Percentiles rank a stretch among this genome's conserved stretches.
phyloP scores from a whole-genome alignment of 2,797 vertebrate species.

The Pogoniulus pusillus region DNA sequence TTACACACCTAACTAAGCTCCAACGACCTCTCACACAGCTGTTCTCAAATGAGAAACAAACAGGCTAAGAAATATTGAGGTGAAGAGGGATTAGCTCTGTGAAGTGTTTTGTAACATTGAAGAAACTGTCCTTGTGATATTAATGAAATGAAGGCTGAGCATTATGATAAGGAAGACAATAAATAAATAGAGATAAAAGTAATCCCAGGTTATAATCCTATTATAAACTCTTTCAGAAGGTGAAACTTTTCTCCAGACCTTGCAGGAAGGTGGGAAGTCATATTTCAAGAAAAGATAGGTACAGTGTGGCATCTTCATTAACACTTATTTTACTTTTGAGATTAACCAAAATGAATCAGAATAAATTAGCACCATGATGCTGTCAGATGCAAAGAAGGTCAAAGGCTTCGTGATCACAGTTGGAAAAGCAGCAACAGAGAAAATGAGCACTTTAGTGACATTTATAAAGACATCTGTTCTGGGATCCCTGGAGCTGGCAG shows the following conservation, averaged over 20 bases:
- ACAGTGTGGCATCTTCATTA: neutral
- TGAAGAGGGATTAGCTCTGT: neutral
- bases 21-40: neutral
- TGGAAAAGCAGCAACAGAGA: neutral
- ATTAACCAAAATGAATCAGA: neutral
- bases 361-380: neutral
- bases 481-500: neutral
- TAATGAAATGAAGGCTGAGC: neutral
- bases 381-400: neutral
- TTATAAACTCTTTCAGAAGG: neutral
- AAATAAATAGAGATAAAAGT: slow-evolving; percentile 23
- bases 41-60: neutral
- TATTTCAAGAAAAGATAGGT: neutral
- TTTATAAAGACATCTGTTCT: slow-evolving; percentile 8
- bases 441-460: neutral
- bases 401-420: neutral
- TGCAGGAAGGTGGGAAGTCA: neutral
- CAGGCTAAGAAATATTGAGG: neutral
- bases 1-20: neutral
- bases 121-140: slow-evolving; percentile 15
- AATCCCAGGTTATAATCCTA: slow-evolving; percentile 7
- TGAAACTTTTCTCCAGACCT: neutral
- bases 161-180: neutral
- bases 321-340: neutral
- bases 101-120: neutral